Conservation (phyloP, 2,888 invertebrate species). For the Oligia latruncula region DNA sequence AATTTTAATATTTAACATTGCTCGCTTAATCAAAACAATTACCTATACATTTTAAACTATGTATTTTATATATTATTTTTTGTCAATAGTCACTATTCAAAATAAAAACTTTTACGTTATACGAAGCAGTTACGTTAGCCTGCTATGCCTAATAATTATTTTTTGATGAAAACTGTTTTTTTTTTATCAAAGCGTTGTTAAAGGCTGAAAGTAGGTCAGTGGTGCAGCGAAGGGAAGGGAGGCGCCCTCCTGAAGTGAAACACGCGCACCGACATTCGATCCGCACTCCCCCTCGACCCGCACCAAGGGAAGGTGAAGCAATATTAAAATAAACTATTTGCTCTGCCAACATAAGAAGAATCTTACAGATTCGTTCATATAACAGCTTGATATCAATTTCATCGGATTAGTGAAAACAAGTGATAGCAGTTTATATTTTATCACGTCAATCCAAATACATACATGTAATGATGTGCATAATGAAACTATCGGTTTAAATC, state of each 20-base stretch:
- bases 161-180: constrained; percentile 15
- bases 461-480: not conserved
- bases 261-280: constrained; percentile 59
- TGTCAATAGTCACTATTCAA: not conserved
- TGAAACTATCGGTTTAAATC: not conserved
- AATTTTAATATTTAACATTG: not conserved
- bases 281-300: constrained; percentile 62
- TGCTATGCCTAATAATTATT: not conserved
- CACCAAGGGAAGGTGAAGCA: constrained; percentile 64
- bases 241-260: constrained; percentile 72
- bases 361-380: constrained; percentile 10
- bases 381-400: not conserved
- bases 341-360: constrained; percentile 39
- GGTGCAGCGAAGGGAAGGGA: constrained; percentile 82
- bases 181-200: constrained; percentile 55
- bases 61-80: not conserved
- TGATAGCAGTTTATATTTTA: not conserved
- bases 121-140: not conserved
- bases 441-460: not conserved
- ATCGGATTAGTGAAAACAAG: constrained; percentile 1
- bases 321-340: constrained; percentile 60
- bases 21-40: constrained; percentile 6
- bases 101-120: not conserved
- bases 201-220: constrained; percentile 84
- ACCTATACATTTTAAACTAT: not conserved